A percentile compares a stretch with the other conserved stretches of the same genome.
Conservation (phyloP, 1,140 invertebrate species). For the Centruroides vittatus region DNA sequence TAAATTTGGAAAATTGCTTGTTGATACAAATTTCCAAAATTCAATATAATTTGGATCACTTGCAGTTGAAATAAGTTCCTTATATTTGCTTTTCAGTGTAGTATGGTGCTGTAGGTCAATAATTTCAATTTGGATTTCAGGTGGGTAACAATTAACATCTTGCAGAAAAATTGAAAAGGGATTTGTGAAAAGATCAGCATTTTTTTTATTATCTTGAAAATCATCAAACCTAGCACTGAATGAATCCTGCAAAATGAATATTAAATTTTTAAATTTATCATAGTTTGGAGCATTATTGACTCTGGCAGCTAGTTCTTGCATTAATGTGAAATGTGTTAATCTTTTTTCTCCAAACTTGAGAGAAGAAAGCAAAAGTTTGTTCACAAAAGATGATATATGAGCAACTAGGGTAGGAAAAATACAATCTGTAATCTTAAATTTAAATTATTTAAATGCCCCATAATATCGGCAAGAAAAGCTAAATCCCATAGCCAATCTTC, state of each 20-base stretch:
- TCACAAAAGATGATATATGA: neutral
- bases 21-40: too few species aligned
- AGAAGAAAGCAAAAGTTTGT: neutral
- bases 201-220: neutral
- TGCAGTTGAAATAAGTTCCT: too few species aligned
- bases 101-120: neutral
- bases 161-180: slow-evolving; percentile 3
- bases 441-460: slow-evolving; percentile 1
- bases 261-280: too few species aligned
- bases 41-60: too few species aligned
- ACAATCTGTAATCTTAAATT: slow-evolving; percentile 1
- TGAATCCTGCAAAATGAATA: too few species aligned
- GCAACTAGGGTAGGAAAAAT: neutral
- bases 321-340: neutral
- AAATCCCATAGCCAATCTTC: too few species aligned
- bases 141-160: too few species aligned
- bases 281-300: neutral
- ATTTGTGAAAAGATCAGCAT: slow-evolving; percentile 1
- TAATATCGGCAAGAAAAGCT: slow-evolving; percentile 1
- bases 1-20: neutral
- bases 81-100: too few species aligned
- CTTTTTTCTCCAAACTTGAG: neutral
- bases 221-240: too few species aligned
- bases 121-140: neutral
- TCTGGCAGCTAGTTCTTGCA: neutral